Conservation (phyloP, 2,888 invertebrate genomes). For the Stomorhina lunata region DNA sequence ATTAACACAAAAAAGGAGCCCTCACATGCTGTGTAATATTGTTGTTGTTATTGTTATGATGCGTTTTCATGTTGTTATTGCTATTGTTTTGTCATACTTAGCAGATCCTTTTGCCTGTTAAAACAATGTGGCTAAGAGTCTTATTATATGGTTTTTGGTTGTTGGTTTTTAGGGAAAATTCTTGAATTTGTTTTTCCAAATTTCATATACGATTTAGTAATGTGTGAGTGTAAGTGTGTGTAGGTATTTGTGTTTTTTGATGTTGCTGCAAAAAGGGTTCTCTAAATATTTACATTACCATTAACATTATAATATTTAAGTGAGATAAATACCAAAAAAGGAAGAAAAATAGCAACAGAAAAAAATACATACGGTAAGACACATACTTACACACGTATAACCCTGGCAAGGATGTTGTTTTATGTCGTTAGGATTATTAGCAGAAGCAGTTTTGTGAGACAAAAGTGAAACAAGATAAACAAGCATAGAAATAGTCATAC, state of each 20-base stretch:
- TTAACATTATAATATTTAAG: conserved; percentile 51
- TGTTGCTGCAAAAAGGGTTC: conserved; percentile 31
- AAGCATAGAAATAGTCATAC: background rate
- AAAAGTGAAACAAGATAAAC: background rate
- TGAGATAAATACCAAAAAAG: conserved; percentile 43
- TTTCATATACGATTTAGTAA: background rate
- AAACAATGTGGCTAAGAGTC: background rate
- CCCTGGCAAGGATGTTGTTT: background rate
- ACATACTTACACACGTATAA: background rate
- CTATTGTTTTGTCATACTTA: too few species aligned
- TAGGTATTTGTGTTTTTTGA: background rate
- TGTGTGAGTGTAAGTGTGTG: background rate
- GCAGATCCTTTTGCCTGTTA: too few species aligned
- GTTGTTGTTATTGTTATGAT: background rate
- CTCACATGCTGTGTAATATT: conserved; percentile 18
- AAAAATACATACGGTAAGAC: background rate
- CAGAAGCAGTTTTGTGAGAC: background rate
- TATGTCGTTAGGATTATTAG: background rate
- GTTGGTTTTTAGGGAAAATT: conserved; percentile 1
- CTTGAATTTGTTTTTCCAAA: background rate
- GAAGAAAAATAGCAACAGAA: background rate
- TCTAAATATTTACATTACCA: conserved; percentile 57
- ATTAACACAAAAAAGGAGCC: background rate
- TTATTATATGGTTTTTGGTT: conserved; percentile 33
- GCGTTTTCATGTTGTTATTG: background rate